These are phyloP conservation scores for Papilio xuthus DNA, from an alignment of 1,140 invertebrate species.

Conservation along the genomic window DNA sequence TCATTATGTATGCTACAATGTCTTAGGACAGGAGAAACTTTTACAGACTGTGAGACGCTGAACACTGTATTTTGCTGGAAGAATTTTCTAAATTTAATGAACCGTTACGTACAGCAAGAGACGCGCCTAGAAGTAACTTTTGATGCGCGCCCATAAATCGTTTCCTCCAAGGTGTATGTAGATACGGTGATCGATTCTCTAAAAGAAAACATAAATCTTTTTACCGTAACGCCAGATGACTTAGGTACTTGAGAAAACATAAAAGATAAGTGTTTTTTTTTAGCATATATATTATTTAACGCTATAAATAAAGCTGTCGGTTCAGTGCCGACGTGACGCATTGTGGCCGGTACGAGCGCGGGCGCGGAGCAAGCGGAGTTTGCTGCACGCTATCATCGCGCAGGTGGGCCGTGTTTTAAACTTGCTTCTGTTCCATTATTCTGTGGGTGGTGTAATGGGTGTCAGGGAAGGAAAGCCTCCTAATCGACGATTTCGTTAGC, in stretches of 20 bases:
- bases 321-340: not conserved
- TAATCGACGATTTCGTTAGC: too few species aligned
- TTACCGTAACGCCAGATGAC: not conserved
- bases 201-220: not conserved
- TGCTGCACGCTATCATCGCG: too few species aligned
- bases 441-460: too few species aligned
- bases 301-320: not conserved
- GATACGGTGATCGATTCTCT: not conserved
- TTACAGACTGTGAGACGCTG: too few species aligned
- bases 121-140: not conserved
- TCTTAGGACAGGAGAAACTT: too few species aligned
- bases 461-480: too few species aligned
- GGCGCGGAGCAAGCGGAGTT: not conserved
- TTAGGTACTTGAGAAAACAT: not conserved
- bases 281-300: not conserved
- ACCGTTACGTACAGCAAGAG: not conserved
- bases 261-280: conserved; percentile 6
- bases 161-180: not conserved
- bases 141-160: not conserved
- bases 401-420: too few species aligned
- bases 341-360: not conserved
- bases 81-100: not conserved
- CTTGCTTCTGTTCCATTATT: too few species aligned
- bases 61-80: too few species aligned
- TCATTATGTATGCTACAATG: too few species aligned